Percentiles rank a stretch among this genome's conserved stretches.
These are phyloP conservation scores for Anneissia japonica DNA, from an alignment of 35 echinoderm and acorn worm genomes.

Conservation along the genomic window DNA sequence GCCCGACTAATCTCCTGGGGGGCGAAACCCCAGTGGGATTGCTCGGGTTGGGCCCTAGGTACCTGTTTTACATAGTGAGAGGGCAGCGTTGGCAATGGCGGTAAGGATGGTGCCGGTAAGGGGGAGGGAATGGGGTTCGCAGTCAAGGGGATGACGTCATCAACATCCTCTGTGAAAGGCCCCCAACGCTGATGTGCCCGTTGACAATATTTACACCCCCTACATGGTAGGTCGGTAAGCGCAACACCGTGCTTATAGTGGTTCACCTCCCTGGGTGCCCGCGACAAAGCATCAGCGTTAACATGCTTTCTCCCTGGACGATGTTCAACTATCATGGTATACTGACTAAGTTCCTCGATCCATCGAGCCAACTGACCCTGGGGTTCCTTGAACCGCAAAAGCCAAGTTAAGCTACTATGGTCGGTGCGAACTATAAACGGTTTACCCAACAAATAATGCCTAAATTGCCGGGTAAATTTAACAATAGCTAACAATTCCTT, in stretches of 20 bases:
- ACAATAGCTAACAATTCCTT: constrained; percentile 35
- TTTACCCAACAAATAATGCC: constrained; percentile 34
- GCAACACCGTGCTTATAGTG: background rate
- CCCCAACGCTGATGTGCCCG: constrained; percentile 31
- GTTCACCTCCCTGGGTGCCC: background rate
- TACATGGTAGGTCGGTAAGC: constrained; percentile 26
- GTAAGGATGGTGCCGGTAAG: background rate
- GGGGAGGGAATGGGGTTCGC: background rate
- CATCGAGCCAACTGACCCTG: constrained; percentile 2
- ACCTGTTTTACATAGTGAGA: background rate
- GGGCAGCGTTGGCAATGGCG: background rate
- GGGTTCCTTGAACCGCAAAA: constrained; percentile 10
- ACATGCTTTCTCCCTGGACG: background rate
- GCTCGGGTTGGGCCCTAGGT: too few species aligned
- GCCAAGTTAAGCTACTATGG: constrained; percentile 34
- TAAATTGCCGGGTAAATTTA: constrained; percentile 27
- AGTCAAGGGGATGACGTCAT: constrained; percentile 35
- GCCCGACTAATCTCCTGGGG: background rate
- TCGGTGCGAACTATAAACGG: constrained; percentile 18
- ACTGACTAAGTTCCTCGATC: constrained; percentile 32
- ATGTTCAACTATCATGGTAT: constrained; percentile 11
- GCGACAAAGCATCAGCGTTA: background rate
- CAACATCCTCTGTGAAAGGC: constrained; percentile 16
- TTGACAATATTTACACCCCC: constrained; percentile 35
- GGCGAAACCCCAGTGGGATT: background rate